Evolutionary conservation across 2,888 invertebrate genomes (phyloP).

Genomic region (Nesidiocoris tenuis): DNA sequence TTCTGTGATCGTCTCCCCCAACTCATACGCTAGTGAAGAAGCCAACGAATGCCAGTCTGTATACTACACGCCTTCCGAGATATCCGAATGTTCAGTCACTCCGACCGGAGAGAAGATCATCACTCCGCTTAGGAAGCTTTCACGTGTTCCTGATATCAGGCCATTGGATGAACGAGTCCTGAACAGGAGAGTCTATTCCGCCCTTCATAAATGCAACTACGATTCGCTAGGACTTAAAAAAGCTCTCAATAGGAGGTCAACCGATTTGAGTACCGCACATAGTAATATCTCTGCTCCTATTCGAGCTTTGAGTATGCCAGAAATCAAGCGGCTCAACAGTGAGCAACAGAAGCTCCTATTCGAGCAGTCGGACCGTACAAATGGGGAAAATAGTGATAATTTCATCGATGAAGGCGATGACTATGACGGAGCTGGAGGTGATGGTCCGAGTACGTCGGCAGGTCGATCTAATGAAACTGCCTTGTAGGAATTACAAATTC

Average conservation of each 20-base stretch:
- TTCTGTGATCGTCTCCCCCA: slow-evolving; percentile 16
- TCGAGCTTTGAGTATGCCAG: slow-evolving; percentile 44
- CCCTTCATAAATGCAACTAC: slow-evolving; percentile 23
- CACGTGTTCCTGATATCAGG: slow-evolving; percentile 19
- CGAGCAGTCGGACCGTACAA: neutral
- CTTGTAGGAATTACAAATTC: slow-evolving; percentile 10
- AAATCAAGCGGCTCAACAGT: slow-evolving; percentile 39
- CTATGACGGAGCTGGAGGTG: too few relatives aligned
- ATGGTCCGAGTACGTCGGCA: neutral
- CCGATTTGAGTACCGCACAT: slow-evolving; percentile 9
- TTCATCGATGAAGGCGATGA: neutral
- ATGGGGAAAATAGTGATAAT: slow-evolving; percentile 20
- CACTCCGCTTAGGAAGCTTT: slow-evolving; percentile 11
- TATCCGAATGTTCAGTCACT: slow-evolving; percentile 57
- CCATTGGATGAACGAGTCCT: slow-evolving; percentile 11
- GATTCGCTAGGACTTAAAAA: slow-evolving; percentile 3
- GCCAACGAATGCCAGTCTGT: slow-evolving; percentile 65
- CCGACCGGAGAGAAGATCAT: slow-evolving; percentile 40
- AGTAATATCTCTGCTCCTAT: slow-evolving; percentile 9
- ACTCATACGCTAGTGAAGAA: slow-evolving; percentile 50
- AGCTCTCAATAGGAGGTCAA: slow-evolving; percentile 21
- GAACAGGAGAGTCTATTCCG: slow-evolving; percentile 32
- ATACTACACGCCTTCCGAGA: slow-evolving; percentile 79
- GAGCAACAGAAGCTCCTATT: neutral
- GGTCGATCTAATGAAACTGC: slow-evolving; percentile 23